Conservation (phyloP, 2,888 invertebrate genomes). For the Plemyria rubiginata region DNA sequence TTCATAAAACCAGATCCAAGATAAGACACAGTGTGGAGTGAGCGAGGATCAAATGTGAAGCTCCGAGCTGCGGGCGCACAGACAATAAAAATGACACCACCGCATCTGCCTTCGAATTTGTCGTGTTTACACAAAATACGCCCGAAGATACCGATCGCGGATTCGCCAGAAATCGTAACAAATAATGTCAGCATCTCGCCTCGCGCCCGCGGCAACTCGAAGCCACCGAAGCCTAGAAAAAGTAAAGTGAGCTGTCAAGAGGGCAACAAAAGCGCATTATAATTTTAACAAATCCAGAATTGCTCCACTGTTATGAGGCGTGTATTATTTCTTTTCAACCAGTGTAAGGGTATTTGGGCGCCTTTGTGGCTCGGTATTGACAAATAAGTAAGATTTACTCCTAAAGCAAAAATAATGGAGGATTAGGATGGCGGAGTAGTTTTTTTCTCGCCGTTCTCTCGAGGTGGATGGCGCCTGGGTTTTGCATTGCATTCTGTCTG, state of each 20-base stretch:
- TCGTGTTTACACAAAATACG: constrained; percentile 83
- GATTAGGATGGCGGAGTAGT: constrained; percentile 72
- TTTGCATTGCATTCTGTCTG: constrained; percentile 72
- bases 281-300: constrained; percentile 83
- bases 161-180: constrained; percentile 70
- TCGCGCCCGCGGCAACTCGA: constrained; percentile 66
- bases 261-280: constrained; percentile 80
- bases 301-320: constrained; percentile 81
- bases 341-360: constrained; percentile 82
- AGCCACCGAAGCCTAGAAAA: constrained; percentile 60
- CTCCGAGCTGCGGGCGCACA: constrained; percentile 65
- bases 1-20: constrained; percentile 85
- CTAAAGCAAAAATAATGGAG: constrained; percentile 77
- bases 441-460: constrained; percentile 60
- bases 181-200: constrained; percentile 63
- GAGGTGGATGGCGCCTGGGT: constrained; percentile 72
- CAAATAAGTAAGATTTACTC: constrained; percentile 83
- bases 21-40: constrained; percentile 84
- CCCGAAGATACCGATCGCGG: constrained; percentile 74
- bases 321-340: constrained; percentile 78
- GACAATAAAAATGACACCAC: constrained; percentile 80
- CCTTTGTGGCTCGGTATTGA: constrained; percentile 83
- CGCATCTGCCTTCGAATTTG: constrained; percentile 83
- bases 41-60: constrained; percentile 81
- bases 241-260: constrained; percentile 76